phyloP scores from a whole-genome alignment of 1,140 invertebrate species.

The Eumaeus atala region DNA sequence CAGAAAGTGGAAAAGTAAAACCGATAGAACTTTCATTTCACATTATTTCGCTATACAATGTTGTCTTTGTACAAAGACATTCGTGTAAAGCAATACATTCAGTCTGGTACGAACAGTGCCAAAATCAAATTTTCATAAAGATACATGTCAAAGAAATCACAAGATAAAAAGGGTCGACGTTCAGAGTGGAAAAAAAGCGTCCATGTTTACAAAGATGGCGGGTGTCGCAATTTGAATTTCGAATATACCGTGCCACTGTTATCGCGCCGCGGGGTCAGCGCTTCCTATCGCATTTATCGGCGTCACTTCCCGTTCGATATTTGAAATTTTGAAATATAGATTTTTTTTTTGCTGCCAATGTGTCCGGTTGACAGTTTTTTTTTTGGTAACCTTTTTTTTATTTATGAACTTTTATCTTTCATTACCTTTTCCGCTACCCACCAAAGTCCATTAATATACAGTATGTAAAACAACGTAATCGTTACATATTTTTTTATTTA shows the following conservation, averaged over 20 bases:
- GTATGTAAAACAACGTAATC: no score
- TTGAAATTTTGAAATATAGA: constrained; percentile 51
- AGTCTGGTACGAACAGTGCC: no score
- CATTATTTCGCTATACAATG: no score
- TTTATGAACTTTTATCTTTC: constrained; percentile 4
- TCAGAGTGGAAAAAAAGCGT: constrained; percentile 17
- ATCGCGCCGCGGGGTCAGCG: constrained; percentile 53
- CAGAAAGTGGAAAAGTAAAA: no score
- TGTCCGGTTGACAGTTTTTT: constrained; percentile 30
- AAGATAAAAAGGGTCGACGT: constrained; percentile 25
- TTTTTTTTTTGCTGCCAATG: constrained; percentile 23
- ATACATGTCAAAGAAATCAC: constrained; percentile 11
- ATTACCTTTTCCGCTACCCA: background rate
- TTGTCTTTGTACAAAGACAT: no score
- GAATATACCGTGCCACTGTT: constrained; percentile 33
- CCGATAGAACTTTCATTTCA: no score
- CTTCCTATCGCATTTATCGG: constrained; percentile 54
- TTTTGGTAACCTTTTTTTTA: constrained; percentile 9
- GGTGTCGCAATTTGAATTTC: constrained; percentile 48
- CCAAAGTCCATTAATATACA: no score
- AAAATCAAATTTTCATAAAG: constrained; percentile 12
- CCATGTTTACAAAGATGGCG: constrained; percentile 41
- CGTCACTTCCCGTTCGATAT: constrained; percentile 51
- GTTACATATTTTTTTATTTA: no score
- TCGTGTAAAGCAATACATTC: no score